Base-by-base conservation (phyloP, 2,113 vertebrate species). In the Catharus bicknelli region DNA sequence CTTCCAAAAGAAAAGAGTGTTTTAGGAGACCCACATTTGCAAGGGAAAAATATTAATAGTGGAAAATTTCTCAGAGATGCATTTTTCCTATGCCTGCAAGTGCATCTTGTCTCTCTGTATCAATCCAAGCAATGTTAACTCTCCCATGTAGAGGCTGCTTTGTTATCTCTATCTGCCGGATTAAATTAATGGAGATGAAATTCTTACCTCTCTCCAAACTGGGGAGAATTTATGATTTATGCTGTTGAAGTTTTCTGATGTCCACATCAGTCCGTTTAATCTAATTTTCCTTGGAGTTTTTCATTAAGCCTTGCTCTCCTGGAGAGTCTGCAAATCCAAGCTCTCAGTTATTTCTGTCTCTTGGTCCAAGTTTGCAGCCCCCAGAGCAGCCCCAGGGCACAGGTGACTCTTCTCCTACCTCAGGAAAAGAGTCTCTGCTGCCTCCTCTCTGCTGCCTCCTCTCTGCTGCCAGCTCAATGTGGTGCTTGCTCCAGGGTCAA, bases 11-110 rank as follows among this genome's bases (percentile, higher is more conserved):
- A 91, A 90, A 86, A 43, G 50, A 68, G 54, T 82, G 62, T 83
- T 93, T 92, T 84, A 85, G 74, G 75, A 93, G 89, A 93, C 78
- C 86, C 54, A 40, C 50, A 90, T 94, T 93, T 94, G 87, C 95
- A 94, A 96, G 82, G 89, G 81, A 92, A 92, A 93, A 87, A 87
- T 84, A 87, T 89, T 91, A 95, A 91, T 67, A 91, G 93, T 85
- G 86, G 91, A 85, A 91, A 89, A 74, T 92, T 92, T 87, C 74
- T 94, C 26, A 73, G 81, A 69, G 70, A 53, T 67, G 70, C 48
- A 20, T 84, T 87, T 92, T 94, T 89, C 47, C 69, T 87, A 2
- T 66, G 73, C 88, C 78, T 94, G 84, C 63, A 83, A 91, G 75
- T 85, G 81, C 75, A 80, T 73, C 91, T 94, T 89, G 86, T 90